Evolutionary conservation across 1,140 invertebrate species (phyloP), one percentile per base, ranked within the genome.

Genomic region (Whitmania pigra): DNA sequence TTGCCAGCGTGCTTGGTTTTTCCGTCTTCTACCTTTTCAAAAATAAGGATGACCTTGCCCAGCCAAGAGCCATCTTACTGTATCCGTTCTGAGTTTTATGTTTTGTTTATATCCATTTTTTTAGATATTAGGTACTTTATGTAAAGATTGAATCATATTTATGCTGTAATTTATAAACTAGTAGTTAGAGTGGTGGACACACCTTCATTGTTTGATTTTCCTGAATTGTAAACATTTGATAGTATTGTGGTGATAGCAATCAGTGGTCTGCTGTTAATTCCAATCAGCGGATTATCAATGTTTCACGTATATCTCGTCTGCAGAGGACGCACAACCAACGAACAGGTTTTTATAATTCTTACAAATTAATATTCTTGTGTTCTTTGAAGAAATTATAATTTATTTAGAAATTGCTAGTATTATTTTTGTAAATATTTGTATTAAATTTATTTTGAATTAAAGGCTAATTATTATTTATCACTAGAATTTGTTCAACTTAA

Each of bases 241-340:
- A 93, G 90, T 83, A 91, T 96, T 83, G 87, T 92, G 73, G 87
- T 97, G 78, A 94, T 97, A 88, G 89, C 87, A 75, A 86, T 97
- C 75, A 92, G 95, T 78, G 87, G 88, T 29, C 80, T 99, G 71
- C 83, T 99, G 73, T 88, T 94, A 75, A 92, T 99, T 81, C 97
- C 97, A 74, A 95, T 99, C 76, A 89, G 94, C 83, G 96, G 95
- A 76, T 85, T 99, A 76, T 96, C 94, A 72, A 90, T 91, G 69
- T 99, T 99, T 84, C 96, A 99, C 83, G 89, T 97, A 84, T 89
- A 97, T 76, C 85, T 99, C 73, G 93, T 99, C 60, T 91, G 92
- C 20, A 86, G 93, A 78, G 97, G 96, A 20, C 87, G 94, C 72
- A 99, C 97, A 22, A 99, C 97, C 72, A 99, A 99, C 85, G 97